These are phyloP conservation scores for Stercorarius parasiticus DNA, from an alignment of 2,113 vertebrate species.

Conservation along the genomic window DNA sequence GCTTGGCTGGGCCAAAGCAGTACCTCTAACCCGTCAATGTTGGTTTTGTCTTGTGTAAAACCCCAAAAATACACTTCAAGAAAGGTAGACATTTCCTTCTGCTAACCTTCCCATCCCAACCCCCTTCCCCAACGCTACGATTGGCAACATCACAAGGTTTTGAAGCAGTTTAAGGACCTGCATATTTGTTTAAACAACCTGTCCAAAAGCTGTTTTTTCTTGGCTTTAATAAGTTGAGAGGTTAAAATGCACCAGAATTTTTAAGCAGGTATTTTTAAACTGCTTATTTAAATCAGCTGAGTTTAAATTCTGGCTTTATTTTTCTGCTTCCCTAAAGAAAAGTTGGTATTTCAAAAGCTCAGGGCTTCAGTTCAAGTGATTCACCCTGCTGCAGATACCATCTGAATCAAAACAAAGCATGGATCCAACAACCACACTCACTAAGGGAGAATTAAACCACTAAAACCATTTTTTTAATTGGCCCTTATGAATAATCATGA, in stretches of 20 bases:
- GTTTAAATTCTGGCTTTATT: not conserved
- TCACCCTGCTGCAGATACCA: slow-evolving; percentile 6
- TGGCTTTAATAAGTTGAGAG: not conserved
- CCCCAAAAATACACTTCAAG: not conserved
- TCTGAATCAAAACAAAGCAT: slow-evolving; percentile 1
- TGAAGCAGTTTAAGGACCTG: not conserved
- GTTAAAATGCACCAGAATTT: not conserved
- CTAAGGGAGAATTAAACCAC: not conserved
- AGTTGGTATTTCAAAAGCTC: not conserved
- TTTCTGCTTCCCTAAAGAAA: not conserved
- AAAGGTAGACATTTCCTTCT: not conserved
- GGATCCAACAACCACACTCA: not conserved
- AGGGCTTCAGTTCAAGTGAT: not conserved
- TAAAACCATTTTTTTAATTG: not conserved
- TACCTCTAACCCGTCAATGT: not conserved
- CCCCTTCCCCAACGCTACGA: not conserved
- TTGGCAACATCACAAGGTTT: not conserved
- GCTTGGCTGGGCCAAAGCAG: not conserved
- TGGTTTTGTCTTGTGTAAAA: not conserved
- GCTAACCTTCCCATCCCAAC: too few species aligned
- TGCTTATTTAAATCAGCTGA: not conserved
- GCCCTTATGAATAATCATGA: not conserved
- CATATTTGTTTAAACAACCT: not conserved
- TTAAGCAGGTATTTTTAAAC: not conserved
- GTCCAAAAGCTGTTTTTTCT: not conserved